These are phyloP conservation scores for Meandrina meandrites DNA, from an alignment of 92 coral and sea anemone species.

Conservation along the genomic window DNA sequence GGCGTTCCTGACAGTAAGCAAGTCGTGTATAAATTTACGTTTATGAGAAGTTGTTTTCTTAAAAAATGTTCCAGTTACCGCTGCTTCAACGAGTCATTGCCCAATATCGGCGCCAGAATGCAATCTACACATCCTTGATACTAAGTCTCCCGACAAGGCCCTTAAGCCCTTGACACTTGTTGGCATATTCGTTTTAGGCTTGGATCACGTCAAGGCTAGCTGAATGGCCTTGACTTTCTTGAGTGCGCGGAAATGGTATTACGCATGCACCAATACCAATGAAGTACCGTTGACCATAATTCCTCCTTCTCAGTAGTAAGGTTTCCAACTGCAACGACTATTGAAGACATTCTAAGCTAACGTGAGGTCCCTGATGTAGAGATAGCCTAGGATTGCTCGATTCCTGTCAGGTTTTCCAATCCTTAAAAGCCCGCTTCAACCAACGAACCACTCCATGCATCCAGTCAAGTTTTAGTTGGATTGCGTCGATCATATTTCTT, in stretches of 20 bases:
- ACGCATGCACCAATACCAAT: neutral
- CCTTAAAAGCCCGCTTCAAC: neutral
- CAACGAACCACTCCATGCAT: neutral
- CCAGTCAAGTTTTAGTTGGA: neutral
- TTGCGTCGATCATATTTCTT: neutral
- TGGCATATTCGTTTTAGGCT: neutral
- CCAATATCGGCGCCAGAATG: constrained; percentile 1
- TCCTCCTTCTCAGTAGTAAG: neutral
- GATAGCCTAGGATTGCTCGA: neutral
- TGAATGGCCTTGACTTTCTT: neutral
- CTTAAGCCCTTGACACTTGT: neutral
- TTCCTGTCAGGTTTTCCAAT: neutral
- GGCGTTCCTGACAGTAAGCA: neutral
- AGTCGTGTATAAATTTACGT: neutral
- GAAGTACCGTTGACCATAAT: neutral
- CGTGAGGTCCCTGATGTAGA: neutral
- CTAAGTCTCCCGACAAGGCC: neutral
- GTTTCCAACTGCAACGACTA: neutral
- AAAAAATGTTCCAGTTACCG: neutral
- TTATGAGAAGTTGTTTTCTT: neutral
- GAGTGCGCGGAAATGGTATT: neutral
- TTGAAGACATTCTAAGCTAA: neutral
- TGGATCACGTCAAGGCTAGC: constrained; percentile 1
- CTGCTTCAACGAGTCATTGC: neutral
- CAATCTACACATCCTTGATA: neutral